Evolutionary conservation across 1,140 invertebrate genomes (phyloP).

Genomic region (Bradynema listronoti): DNA sequence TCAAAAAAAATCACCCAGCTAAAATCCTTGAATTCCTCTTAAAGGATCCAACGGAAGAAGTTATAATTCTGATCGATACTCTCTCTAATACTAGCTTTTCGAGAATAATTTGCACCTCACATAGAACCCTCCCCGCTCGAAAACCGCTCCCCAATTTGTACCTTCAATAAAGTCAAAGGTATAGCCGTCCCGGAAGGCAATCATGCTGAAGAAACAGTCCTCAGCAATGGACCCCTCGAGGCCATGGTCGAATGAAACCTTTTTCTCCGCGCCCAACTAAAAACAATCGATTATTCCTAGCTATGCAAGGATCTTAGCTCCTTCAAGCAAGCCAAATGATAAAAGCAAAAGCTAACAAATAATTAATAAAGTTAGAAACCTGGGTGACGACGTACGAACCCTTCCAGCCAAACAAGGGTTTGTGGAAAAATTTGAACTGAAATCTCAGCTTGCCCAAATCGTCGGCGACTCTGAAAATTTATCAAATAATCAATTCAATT

Average conservation of each 20-base stretch:
- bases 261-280: conserved; percentile 76
- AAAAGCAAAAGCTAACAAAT: too few relatives aligned
- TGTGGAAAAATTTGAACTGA: conserved; percentile 85
- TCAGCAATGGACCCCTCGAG: conserved; percentile 91
- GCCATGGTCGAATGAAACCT: conserved; percentile 88
- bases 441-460: conserved; percentile 84
- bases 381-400: conserved; percentile 83
- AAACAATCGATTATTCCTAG: not conserved
- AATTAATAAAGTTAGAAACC: conserved; percentile 12
- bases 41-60: too few relatives aligned
- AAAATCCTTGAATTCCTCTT: too few relatives aligned
- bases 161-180: conserved; percentile 87
- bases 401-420: conserved; percentile 94
- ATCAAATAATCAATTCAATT: too few relatives aligned
- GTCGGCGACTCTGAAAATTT: conserved; percentile 69
- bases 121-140: too few relatives aligned
- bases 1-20: too few relatives aligned
- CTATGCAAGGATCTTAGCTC: not conserved
- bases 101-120: too few relatives aligned
- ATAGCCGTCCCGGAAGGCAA: conserved; percentile 63
- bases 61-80: too few relatives aligned
- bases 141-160: too few relatives aligned
- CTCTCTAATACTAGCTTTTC: too few relatives aligned
- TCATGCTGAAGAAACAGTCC: conserved; percentile 92
- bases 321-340: not conserved